Conservation (phyloP, 2,113 vertebrate species). For the Catharus minimus region DNA sequence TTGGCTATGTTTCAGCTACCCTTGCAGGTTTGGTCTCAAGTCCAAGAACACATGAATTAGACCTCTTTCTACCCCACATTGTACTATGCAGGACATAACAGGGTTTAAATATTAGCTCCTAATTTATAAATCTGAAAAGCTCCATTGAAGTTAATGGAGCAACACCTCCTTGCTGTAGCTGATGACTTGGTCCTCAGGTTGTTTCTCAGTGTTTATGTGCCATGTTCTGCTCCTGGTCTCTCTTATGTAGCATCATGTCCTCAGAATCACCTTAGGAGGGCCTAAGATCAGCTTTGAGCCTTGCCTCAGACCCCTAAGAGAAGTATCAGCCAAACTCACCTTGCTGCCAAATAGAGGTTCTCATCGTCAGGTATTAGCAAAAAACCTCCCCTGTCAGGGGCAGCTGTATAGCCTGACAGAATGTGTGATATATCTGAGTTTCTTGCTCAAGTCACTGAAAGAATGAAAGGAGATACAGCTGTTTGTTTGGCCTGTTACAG, state of each 20-base stretch:
- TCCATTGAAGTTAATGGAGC: not conserved
- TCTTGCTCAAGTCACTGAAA: not conserved
- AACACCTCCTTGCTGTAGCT: not conserved
- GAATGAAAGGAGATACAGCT: not conserved
- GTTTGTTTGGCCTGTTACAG: not conserved
- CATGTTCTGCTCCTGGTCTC: not conserved
- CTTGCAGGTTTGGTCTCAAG: not conserved
- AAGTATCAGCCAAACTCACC: not conserved
- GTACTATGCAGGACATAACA: not conserved
- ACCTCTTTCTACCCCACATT: not conserved
- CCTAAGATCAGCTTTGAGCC: not conserved
- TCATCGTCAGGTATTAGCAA: not conserved
- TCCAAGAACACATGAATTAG: not conserved
- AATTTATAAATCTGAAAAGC: not conserved
- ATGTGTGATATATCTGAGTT: not conserved
- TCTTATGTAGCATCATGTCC: accelerated
- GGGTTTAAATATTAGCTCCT: not conserved
- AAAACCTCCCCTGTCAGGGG: not conserved
- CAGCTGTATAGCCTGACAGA: not conserved
- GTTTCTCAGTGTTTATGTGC: not conserved
- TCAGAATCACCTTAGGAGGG: not conserved
- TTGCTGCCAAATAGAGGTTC: not conserved
- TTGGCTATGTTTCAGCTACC: not conserved
- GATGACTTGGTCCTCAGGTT: not conserved
- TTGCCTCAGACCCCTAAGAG: not conserved